Percentiles rank a stretch among this genome's conserved stretches.
Evolutionary conservation across 2,113 vertebrate genomes (phyloP).

Genomic region (Puma concolor): DNA sequence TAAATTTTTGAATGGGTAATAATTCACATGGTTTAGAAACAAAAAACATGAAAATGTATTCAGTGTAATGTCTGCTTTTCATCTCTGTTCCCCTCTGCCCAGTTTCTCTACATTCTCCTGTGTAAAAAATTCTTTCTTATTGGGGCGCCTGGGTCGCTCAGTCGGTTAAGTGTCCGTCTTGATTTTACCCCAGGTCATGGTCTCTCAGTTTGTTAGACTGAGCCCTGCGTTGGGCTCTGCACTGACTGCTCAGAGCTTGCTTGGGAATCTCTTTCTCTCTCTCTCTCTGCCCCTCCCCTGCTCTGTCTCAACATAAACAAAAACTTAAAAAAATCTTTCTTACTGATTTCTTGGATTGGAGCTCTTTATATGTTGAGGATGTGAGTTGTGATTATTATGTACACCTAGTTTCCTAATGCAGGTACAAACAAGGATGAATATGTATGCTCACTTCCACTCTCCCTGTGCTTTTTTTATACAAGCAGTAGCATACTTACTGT

Average conservation of each 20-base stretch:
- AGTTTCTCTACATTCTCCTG: not conserved
- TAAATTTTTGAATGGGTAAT: not conserved
- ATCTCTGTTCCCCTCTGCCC: not conserved
- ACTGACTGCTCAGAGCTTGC: no score
- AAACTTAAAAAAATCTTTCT: not conserved
- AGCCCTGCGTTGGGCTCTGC: no score
- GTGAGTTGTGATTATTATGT: not conserved
- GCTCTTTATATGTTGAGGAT: not conserved
- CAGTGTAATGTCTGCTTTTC: not conserved
- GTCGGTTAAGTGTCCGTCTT: no score
- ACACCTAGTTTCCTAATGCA: not conserved
- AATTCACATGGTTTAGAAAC: not conserved
- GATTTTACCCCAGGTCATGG: no score
- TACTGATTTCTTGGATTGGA: not conserved
- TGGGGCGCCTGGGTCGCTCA: no score
- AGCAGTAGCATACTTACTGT: not conserved
- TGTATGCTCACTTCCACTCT: no score
- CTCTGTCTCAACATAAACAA: no score
- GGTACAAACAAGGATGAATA: not conserved
- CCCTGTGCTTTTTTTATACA: not conserved
- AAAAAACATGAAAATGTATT: not conserved
- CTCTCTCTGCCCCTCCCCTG: no score
- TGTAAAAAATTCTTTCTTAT: not conserved
- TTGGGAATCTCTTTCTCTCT: no score
- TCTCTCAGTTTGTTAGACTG: no score